Percentiles rank a stretch among this genome's conserved stretches.
These are phyloP conservation scores for Mechanitis mazaeus DNA, from an alignment of 2,888 invertebrate genomes.

Conservation along the genomic window DNA sequence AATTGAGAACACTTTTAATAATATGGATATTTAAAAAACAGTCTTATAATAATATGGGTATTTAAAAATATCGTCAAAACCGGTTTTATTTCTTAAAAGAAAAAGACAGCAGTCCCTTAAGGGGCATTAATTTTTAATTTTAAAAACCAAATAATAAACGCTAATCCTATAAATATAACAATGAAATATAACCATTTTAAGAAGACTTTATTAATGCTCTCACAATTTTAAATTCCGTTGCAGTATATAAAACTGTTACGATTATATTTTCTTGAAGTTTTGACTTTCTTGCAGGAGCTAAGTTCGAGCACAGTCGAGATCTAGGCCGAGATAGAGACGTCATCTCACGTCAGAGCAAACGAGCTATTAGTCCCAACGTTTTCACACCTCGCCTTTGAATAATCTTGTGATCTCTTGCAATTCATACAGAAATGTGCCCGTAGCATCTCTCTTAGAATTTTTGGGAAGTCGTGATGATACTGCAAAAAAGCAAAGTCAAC, in stretches of 20 bases:
- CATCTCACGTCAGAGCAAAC: conserved; percentile 57
- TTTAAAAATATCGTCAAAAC: too few relatives aligned
- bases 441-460: conserved; percentile 23
- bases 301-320: conserved; percentile 43
- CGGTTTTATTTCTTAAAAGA: too few relatives aligned
- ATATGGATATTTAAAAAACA: too few relatives aligned
- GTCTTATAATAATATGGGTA: too few relatives aligned
- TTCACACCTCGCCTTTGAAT: conserved; percentile 66
- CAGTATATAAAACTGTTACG: conserved; percentile 17
- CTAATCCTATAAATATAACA: too few relatives aligned
- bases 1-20: too few relatives aligned
- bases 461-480: conserved; percentile 11
- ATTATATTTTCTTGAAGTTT: conserved; percentile 23
- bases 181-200: too few relatives aligned
- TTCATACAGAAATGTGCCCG: conserved; percentile 29
- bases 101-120: too few relatives aligned
- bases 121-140: too few relatives aligned
- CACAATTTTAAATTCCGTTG: background rate
- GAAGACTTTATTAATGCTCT: background rate
- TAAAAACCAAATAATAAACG: too few relatives aligned
- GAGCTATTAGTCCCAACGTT: conserved; percentile 58
- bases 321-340: conserved; percentile 64
- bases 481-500: conserved; percentile 1
- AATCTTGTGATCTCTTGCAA: conserved; percentile 48
- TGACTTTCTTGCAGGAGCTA: conserved; percentile 21